Evolutionary conservation across 2,113 vertebrate genomes (phyloP).

Genomic region (Pitta sordida): DNA sequence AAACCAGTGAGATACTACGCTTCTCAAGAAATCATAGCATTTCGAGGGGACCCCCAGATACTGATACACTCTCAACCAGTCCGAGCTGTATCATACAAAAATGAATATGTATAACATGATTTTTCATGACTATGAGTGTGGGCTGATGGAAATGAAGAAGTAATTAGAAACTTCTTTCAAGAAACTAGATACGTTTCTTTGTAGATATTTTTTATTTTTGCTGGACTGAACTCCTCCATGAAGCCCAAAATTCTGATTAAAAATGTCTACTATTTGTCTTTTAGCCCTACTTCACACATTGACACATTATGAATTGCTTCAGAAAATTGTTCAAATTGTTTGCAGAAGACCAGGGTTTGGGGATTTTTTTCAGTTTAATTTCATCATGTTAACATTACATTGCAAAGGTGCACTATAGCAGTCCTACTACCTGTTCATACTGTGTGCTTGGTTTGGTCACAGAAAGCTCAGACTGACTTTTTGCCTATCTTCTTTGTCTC

Average conservation of each 20-base stretch:
- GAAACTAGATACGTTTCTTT: background rate
- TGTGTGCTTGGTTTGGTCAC: background rate
- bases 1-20: background rate
- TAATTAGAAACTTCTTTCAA: background rate
- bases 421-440: background rate
- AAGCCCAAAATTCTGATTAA: background rate
- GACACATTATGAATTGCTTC: background rate
- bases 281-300: background rate
- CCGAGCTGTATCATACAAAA: background rate
- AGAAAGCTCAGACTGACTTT: background rate
- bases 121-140: background rate
- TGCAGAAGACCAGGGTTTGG: background rate
- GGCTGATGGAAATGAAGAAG: background rate
- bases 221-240: background rate
- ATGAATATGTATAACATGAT: background rate
- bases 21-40: background rate
- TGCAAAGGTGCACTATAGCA: background rate
- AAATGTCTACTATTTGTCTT: too few species aligned
- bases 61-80: background rate
- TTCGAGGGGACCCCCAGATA: background rate
- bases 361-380: background rate
- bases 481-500: background rate
- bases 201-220: background rate
- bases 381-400: background rate
- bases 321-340: background rate